Percentiles rank a stretch among this genome's conserved stretches.
Evolutionary conservation across 2,113 vertebrate species (phyloP).

Genomic region (Melierax canorus): DNA sequence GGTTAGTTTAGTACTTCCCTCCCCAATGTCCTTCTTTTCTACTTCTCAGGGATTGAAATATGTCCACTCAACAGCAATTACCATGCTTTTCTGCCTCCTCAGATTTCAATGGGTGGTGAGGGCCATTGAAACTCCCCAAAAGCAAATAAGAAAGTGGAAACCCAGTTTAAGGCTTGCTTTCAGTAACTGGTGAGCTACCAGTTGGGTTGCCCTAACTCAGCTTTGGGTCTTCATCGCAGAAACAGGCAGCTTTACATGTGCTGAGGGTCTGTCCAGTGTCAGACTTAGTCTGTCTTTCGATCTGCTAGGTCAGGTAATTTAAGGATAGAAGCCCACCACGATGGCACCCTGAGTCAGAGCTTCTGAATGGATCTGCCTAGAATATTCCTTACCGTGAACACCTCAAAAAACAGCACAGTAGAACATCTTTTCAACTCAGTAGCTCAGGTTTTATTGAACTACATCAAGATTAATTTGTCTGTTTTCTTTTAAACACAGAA

Average conservation of each 20-base stretch:
- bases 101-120: neutral
- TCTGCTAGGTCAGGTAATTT: neutral
- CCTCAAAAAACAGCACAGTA: accelerated
- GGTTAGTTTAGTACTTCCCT: neutral
- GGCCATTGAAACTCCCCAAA: neutral
- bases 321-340: neutral
- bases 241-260: neutral
- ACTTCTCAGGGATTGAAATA: neutral
- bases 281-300: neutral
- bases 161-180: neutral
- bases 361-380: neutral
- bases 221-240: neutral
- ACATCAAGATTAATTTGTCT: neutral
- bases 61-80: neutral
- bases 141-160: neutral
- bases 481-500: neutral
- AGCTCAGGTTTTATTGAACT: neutral
- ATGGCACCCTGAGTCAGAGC: neutral
- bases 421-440: neutral
- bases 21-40: neutral
- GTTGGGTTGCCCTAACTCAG: neutral
- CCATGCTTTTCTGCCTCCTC: neutral
- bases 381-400: neutral
- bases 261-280: neutral
- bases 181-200: neutral